Base-by-base conservation (phyloP, 64 coral and sea anemone species). In the Porites lutea region DNA sequence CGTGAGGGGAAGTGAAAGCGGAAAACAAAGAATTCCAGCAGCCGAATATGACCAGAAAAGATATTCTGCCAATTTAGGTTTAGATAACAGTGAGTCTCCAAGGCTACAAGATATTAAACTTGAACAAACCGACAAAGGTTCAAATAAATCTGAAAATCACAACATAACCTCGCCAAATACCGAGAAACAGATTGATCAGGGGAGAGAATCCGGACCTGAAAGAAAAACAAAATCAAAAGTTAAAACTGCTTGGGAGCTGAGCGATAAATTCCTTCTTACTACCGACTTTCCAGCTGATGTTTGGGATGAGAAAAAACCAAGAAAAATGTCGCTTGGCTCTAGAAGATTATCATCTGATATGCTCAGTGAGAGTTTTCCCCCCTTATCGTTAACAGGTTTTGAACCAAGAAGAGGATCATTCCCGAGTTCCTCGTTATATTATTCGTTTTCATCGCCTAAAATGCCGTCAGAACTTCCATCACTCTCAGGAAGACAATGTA, bases 161-260 rank as follows among this genome's bases (percentile, higher is more conserved):
- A 9, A 84, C 13, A 52, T 51, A 0, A 18, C 21, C 44, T 52
- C 15, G 3, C 1, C 45, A 19, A 64, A 51, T 52, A 0, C 2
- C 19, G 5, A 23, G 2, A 61, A 12, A 51, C 18, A 68, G 10
- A 47, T 51, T 4, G 46, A 52, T 19, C 52, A 19, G 3, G 11
- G 8, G 69, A 52, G 19, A 18, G 19, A 51, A 6, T 5, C 6
- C 12, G 81, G 52, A 84, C 19, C 73, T 9, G 16, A 50, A 15
- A 52, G 14, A 76, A 53, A 21, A 6, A 49, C 47, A 68, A 52
- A 68, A 50, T 66, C 62, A 2, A 50, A 49, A 51, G 47, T 67
- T n/a, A 84, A 84, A 84, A 21, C 62, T 84, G 81, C 81, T 68
- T 84, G 81, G 81, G 62, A 68, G 6, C 48, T 84, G 44, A 84